A percentile compares a stretch with the other conserved stretches of the same genome.
Conservation (phyloP, 1,140 invertebrate species). For the Trialeurodes vaporariorum region DNA sequence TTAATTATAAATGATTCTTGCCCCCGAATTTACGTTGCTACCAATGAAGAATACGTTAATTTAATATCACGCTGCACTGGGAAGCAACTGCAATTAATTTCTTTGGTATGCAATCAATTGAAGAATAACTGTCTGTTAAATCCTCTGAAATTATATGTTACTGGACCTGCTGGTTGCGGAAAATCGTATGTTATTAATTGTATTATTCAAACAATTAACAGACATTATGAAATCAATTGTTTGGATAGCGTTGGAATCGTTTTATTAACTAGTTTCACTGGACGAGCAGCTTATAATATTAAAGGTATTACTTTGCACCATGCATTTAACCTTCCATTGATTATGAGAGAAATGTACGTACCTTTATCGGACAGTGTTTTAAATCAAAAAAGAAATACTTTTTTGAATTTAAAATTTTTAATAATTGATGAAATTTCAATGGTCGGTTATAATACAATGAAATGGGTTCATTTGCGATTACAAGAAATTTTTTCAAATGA, state of each 20-base stretch:
- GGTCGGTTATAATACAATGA: constrained; percentile 27
- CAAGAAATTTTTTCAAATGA: constrained; percentile 17
- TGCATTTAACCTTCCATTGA: constrained; percentile 6
- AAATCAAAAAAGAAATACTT: constrained; percentile 22
- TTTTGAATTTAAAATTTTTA: constrained; percentile 26
- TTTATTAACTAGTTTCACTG: constrained; percentile 9
- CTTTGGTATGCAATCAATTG: no score
- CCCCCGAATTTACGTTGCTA: no score
- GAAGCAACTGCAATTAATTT: no score
- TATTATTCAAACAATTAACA: neutral
- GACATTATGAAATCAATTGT: neutral
- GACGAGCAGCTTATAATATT: constrained; percentile 10
- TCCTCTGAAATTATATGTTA: no score
- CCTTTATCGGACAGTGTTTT: constrained; percentile 20
- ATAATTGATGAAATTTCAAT: constrained; percentile 32
- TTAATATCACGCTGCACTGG: no score
- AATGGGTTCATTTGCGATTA: constrained; percentile 19
- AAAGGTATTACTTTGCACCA: constrained; percentile 9
- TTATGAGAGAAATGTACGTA: neutral
- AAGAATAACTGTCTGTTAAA: no score
- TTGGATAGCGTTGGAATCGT: neutral
- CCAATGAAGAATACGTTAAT: no score
- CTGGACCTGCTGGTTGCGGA: constrained; percentile 4
- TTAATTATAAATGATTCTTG: no score
- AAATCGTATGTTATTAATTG: constrained; percentile 10